Base-by-base conservation (phyloP, 2,888 invertebrate species). In the Sphaerophoria taeniata region DNA sequence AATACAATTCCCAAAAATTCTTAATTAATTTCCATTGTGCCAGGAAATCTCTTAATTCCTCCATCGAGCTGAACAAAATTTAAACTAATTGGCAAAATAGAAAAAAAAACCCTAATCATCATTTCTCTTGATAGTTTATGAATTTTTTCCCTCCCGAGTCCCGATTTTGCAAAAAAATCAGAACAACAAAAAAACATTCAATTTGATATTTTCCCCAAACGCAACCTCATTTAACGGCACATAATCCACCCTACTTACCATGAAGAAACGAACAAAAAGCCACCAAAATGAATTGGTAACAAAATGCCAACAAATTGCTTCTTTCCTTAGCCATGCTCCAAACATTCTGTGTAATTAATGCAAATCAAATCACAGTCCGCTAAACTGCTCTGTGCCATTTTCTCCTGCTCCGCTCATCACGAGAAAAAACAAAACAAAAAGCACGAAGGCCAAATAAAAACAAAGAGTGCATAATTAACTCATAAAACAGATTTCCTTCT, bases 341-440 rank as follows among this genome's bases (percentile, higher is more conserved):
- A 24, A 24, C 24, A 2, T 24, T 79, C 43, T 43, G 43, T 43
- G 43, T 58, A 80, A 85, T 85, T 85, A 85, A 85, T 85, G 84
- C 84, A 85, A 85, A 85, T 85, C 80, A 80, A 85, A 85, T 85
- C 84, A 73, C 80, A 83, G 58, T 65, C 58, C 79, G 55, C 83
- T 73, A 45, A 74, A 60, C 31, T 72, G 67, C 56, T n/a, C 24
- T 24, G 2, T 24, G 14, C 33, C 65, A 1, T 39, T 12, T 11
- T 11, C 43, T 12, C 11, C 3, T 43, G 11, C 9, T 0, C 3
- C 9, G 39, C 43, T 0, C 12, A 43, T 3, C 6, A 9, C 43
- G 12, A 43, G 0, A 5, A n/a, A n/a, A n/a, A n/a, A n/a, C 9
- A 0, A 43, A 43, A 43, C 12, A 11, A 43, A 12, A 43, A 43